Base-by-base conservation (phyloP, 2,113 vertebrate genomes). In the rat (Rattus norvegicus) region DNA sequence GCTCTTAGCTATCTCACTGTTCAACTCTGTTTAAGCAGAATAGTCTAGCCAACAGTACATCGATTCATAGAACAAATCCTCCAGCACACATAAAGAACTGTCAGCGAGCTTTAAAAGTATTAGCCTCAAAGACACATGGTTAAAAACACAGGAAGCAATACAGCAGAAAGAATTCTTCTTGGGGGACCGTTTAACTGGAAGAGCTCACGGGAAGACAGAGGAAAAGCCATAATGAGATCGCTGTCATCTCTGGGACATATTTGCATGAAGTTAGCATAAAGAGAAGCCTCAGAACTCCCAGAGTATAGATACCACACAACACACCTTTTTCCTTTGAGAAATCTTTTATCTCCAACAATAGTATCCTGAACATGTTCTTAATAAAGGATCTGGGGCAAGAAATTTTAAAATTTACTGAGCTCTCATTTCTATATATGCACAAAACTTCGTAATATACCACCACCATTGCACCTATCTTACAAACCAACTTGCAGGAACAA, bases 371-470 rank as follows among this genome's bases (percentile, higher is more conserved):
- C 84, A 56, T 83, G 54, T 69, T 93, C 80, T 90, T 90, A 86
- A 56, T 94, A 95, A 7, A 26, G 84, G 80, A 95, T 90, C 16
- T 73, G 77, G 26, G 59, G 20, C 59, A 97, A 97, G 54, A 94
- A 90, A 75, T 65, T 61, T 75, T 93, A 70, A 36, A 61, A 20
- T 87, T n/a, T 69, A 90, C 26, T 92, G 19, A 95, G 36, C 28
- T 93, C 65, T 47, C 67, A 28, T 86, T 93, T 86, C 65, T 39
- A 54, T 79, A 85, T 17, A 80, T 12, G 26, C 63, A 95, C 56
- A 92, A 73, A 47, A 16, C 39, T 28, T 47, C 39, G 8, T 4
- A 85, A 49, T 19, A 26, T 33, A 93, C 47, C 11, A 70, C 24
- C 26, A 90, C 7, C 13, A 90, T 72, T 75, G 36, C 70, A 85